phyloP scores from a whole-genome alignment of 2,797 vertebrate species.

The Enteromius treurensis region DNA sequence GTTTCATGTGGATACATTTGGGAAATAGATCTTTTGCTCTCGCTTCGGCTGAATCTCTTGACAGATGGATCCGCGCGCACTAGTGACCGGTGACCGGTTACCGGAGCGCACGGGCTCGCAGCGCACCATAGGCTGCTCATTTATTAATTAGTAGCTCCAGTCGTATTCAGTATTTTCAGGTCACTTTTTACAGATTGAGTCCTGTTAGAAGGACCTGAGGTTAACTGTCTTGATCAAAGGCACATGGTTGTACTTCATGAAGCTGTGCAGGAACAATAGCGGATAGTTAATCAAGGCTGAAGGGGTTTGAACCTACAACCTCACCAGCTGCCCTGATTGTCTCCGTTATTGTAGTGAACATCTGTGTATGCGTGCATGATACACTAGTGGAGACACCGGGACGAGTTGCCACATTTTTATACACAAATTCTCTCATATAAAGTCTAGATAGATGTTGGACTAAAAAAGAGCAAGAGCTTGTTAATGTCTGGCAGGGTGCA shows the following conservation, averaged over 20 bases:
- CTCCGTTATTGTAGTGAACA: background rate
- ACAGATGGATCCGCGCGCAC: conserved; percentile 32
- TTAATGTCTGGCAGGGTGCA: background rate
- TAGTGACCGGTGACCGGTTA: conserved; percentile 32
- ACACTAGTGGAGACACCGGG: background rate
- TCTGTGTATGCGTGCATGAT: background rate
- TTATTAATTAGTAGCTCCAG: conserved; percentile 4
- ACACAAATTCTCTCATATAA: background rate
- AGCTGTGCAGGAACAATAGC: conserved; percentile 8
- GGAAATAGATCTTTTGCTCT: background rate
- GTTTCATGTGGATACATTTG: conserved; percentile 11
- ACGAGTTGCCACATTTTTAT: conserved; percentile 4
- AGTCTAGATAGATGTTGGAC: background rate
- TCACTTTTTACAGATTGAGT: background rate
- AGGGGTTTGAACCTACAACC: conserved; percentile 8
- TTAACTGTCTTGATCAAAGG: background rate
- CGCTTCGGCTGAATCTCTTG: background rate
- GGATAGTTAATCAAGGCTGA: conserved; percentile 10
- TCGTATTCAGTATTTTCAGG: background rate
- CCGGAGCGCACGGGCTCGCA: conserved; percentile 28
- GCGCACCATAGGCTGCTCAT: background rate
- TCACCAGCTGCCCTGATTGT: background rate
- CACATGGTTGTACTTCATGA: background rate
- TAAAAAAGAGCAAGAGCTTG: background rate
- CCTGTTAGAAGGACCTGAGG: background rate